Conservation (phyloP, 2,797 vertebrate genomes). For the Babyrousa celebensis region DNA sequence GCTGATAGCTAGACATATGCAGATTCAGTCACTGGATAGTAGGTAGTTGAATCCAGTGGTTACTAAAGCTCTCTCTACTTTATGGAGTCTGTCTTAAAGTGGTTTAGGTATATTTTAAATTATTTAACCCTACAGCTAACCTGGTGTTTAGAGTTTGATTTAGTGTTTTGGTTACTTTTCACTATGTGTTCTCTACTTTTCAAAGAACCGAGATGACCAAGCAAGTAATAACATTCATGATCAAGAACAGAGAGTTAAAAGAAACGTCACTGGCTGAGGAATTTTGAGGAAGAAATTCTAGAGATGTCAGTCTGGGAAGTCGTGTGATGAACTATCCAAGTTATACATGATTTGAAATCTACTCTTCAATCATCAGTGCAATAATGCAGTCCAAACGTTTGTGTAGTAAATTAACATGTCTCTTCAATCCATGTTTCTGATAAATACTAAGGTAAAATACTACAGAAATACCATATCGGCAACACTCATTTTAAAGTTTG, state of each 20-base stretch:
- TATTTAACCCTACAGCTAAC: background rate
- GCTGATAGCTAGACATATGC: background rate
- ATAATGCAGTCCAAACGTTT: background rate
- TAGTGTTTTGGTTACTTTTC: conserved; percentile 8
- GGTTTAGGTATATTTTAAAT: background rate
- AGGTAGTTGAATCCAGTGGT: background rate
- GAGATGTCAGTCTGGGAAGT: background rate
- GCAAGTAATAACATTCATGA: background rate
- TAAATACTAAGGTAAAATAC: background rate
- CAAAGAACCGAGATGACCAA: background rate
- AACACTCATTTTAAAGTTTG: background rate
- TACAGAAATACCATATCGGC: background rate
- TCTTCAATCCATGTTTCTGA: background rate
- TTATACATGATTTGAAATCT: conserved; percentile 13
- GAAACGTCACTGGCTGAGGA: background rate
- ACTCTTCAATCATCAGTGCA: background rate
- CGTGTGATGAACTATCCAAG: background rate
- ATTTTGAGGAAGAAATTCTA: conserved; percentile 27
- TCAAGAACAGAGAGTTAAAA: background rate
- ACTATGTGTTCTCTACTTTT: conserved; percentile 20
- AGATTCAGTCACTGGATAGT: background rate
- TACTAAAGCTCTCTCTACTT: background rate
- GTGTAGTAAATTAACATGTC: background rate
- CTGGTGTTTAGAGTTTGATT: background rate
- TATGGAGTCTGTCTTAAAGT: background rate